Base-by-base conservation (phyloP, 2,888 invertebrate genomes). In the Baronia brevicornis region DNA sequence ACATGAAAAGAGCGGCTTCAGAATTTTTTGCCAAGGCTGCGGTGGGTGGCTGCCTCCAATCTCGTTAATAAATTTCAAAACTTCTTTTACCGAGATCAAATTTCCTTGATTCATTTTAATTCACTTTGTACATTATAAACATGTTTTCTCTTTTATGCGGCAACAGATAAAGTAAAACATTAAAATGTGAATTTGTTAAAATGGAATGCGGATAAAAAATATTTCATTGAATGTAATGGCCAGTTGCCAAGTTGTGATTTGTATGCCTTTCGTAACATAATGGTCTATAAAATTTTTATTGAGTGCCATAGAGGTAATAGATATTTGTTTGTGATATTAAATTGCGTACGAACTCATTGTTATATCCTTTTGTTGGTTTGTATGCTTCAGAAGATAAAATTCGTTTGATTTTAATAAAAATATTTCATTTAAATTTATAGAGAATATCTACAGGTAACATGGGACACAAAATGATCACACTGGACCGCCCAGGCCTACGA, bases 201-300 rank as follows among this genome's bases (percentile, higher is more conserved):
- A 27, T 13, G 12, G 12, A 35, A 17, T 10, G 21, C 13, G 35
- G 22, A 30, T 21, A 30, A 21, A 18, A 29, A 34, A 30, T 5
- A 4, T 36, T 36, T 22, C 22, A 36, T 36, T 36, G 35, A 36
- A 36, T 36, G 30, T 30, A 36, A 36, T 36, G 35, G 35, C 35
- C 30, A 36, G 35, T 26, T 36, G 35, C 35, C 35, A 36, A 30
- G 13, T 21, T 30, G 26, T 30, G 35, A 36, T 36, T 36, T 36
- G 35, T 36, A 30, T 26, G 18, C 13, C 35, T 26, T 13, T 26
- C 17, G 17, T 36, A 26, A 22, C 12, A 36, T 36, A 26, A 36
- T 36, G 30, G 26, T 29, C 10, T 18, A 28, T 18, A 36, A 36
- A 35, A 35, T 9, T 7, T 12, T 30, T 27, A 36, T 30, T 36